Conservation (phyloP, 1,140 invertebrate genomes). For the Bombus haemorrhoidalis region DNA sequence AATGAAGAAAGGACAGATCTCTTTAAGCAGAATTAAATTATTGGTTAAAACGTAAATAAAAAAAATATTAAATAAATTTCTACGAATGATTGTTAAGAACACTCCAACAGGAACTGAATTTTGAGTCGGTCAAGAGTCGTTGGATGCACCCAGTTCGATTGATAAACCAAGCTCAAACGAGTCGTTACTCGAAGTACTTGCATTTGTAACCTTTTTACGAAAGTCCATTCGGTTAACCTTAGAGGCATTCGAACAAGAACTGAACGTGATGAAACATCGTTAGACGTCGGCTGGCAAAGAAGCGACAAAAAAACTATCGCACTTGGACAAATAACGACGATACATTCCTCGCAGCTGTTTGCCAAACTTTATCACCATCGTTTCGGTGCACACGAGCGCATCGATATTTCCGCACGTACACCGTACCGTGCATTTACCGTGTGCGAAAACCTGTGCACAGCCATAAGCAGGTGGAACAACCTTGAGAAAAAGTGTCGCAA, state of each 20-base stretch:
- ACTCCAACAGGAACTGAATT: not conserved
- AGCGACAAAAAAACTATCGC: conserved; percentile 49
- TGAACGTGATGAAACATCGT: conserved; percentile 51
- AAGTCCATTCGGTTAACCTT: not conserved
- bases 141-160: not conserved
- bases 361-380: conserved; percentile 65
- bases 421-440: not conserved
- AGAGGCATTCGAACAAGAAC: conserved; percentile 48
- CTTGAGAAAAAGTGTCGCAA: not conserved
- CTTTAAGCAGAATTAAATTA: too few species aligned
- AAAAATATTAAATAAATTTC: too few species aligned
- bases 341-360: conserved; percentile 74
- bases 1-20: too few species aligned
- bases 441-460: not conserved
- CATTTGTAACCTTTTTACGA: conserved; percentile 52
- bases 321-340: conserved; percentile 73
- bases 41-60: too few species aligned
- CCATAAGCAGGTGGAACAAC: conserved; percentile 4
- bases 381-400: conserved; percentile 9
- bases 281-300: not conserved
- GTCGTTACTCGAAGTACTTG: conserved; percentile 2
- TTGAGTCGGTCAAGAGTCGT: not conserved
- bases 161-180: not conserved
- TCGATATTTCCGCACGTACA: not conserved
- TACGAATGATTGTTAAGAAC: not conserved